A percentile compares a stretch with the other conserved stretches of the same genome.
These are phyloP conservation scores for Sphenopsis melanotis DNA, from an alignment of 2,797 vertebrate species.

Conservation along the genomic window DNA sequence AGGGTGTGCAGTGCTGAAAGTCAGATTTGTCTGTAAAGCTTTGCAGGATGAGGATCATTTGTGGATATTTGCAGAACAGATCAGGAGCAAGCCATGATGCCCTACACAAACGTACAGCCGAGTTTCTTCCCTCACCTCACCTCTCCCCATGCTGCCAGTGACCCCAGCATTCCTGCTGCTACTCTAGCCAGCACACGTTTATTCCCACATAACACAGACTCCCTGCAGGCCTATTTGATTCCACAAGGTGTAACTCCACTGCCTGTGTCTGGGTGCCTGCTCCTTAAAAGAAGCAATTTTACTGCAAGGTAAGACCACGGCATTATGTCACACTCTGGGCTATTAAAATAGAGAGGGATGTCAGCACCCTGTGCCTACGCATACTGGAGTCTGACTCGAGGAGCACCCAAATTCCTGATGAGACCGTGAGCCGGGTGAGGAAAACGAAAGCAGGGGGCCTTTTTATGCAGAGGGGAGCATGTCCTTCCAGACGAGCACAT, in stretches of 20 bases:
- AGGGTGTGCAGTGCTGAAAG: not conserved
- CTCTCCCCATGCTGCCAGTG: not conserved
- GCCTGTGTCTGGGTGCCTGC: not conserved
- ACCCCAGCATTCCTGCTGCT: not conserved
- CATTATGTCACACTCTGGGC: not conserved
- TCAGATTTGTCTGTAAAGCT: not conserved
- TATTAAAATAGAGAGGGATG: fast-evolving
- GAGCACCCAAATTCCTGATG: not conserved
- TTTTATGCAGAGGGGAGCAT: not conserved
- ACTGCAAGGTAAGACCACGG: not conserved
- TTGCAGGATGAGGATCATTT: not conserved
- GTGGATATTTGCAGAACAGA: not conserved
- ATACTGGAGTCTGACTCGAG: fast-evolving
- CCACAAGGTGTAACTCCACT: not conserved
- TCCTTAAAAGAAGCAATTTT: not conserved
- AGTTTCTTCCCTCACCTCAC: not conserved
- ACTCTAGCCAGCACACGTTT: not conserved
- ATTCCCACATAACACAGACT: fast-evolving
- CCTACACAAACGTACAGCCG: fast-evolving
- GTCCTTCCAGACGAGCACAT: not conserved
- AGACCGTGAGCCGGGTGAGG: not conserved
- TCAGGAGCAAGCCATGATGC: not conserved
- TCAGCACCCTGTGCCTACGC: not conserved
- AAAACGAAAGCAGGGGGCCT: not conserved
- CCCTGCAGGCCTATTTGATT: not conserved